These are phyloP conservation scores for Caerostris extrusa DNA, from an alignment of 1,140 invertebrate genomes.

Conservation along the genomic window DNA sequence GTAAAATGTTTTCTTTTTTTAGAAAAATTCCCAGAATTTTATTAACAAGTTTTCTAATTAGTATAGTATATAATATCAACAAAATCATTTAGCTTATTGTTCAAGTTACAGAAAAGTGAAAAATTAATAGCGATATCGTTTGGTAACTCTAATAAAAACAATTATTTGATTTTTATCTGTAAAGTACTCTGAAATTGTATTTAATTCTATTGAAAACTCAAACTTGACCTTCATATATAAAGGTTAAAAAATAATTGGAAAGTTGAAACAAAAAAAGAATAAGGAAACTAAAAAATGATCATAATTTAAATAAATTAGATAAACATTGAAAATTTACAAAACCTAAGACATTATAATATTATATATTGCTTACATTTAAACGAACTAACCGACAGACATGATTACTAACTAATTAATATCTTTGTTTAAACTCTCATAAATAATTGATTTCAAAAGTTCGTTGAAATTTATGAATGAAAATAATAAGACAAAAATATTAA, in stretches of 20 bases:
- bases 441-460: not conserved
- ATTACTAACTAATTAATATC: not conserved
- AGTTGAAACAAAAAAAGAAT: not conserved
- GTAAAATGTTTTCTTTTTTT: too few species aligned
- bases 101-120: too few species aligned
- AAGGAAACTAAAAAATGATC: too few species aligned
- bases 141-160: too few species aligned
- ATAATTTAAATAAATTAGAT: not conserved
- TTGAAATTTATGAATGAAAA: not conserved
- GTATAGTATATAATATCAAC: too few species aligned
- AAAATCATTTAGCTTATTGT: too few species aligned
- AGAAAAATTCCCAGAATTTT: too few species aligned
- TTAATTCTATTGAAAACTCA: not conserved
- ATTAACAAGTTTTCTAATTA: too few species aligned
- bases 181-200: too few species aligned
- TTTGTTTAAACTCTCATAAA: not conserved
- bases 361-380: not conserved
- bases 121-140: too few species aligned
- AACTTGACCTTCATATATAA: not conserved
- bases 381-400: not conserved
- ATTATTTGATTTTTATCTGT: too few species aligned
- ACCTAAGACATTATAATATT: not conserved
- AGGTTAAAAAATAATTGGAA: not conserved
- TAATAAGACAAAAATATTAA: not conserved
- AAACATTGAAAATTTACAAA: not conserved